These are phyloP conservation scores for Eutolmus rufibarbis DNA, from an alignment of 2,888 invertebrate genomes.

Conservation along the genomic window DNA sequence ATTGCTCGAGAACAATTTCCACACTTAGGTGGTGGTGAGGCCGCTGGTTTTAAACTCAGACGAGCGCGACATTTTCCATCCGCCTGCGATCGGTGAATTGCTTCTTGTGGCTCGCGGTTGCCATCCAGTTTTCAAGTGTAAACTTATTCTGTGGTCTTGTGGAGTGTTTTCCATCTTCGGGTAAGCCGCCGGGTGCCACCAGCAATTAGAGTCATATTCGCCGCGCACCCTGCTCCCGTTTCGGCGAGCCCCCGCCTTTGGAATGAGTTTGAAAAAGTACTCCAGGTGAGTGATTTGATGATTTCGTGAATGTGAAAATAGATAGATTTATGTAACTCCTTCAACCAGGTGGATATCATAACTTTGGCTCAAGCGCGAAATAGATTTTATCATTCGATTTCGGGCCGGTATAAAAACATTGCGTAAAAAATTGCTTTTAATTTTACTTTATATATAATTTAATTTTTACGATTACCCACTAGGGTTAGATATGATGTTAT, in stretches of 20 bases:
- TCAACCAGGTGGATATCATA: not conserved
- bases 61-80: not conserved
- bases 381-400: not conserved
- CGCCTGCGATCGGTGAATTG: not conserved
- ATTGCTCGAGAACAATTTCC: not conserved
- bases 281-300: conserved; percentile 8
- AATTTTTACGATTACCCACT: not conserved
- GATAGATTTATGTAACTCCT: not conserved
- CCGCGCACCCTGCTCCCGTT: not conserved
- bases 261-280: conserved; percentile 8
- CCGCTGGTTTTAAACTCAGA: not conserved
- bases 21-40: not conserved
- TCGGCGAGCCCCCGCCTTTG: not conserved
- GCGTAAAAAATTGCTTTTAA: not conserved
- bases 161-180: not conserved
- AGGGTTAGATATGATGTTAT: too few relatives aligned
- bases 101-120: not conserved
- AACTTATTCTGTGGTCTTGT: not conserved
- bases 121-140: not conserved
- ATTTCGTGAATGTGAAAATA: not conserved
- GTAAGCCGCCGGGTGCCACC: not conserved
- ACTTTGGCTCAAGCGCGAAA: not conserved
- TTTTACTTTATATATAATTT: too few relatives aligned
- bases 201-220: not conserved
- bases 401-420: not conserved